phyloP scores from a whole-genome alignment of 2,797 vertebrate genomes.

The Premnoplex brunnescens region DNA sequence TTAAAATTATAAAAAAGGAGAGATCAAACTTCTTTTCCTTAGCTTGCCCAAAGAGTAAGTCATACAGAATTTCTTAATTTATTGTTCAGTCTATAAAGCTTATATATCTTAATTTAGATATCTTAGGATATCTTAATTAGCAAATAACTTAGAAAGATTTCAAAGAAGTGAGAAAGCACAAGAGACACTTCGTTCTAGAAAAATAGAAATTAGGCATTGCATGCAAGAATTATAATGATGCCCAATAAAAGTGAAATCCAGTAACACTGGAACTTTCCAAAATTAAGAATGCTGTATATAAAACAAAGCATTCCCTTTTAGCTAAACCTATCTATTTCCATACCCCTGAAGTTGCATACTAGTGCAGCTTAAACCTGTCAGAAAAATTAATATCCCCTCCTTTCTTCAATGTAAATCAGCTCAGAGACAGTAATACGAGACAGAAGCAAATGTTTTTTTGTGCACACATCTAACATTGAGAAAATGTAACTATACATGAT shows the following conservation, averaged over 20 bases:
- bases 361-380: background rate
- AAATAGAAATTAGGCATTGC: background rate
- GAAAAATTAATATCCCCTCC: background rate
- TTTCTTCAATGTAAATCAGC: background rate
- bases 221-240: background rate
- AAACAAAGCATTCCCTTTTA: background rate
- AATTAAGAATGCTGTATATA: background rate
- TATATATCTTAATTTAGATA: too few species aligned
- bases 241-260: background rate
- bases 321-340: background rate
- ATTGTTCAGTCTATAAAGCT: background rate
- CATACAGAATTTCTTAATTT: background rate
- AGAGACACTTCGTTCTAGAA: background rate
- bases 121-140: background rate
- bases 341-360: background rate
- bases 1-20: background rate
- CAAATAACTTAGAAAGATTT: background rate
- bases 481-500: background rate
- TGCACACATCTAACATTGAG: background rate
- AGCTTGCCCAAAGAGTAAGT: background rate
- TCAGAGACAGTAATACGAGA: background rate
- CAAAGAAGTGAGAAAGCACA: background rate
- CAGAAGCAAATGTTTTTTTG: background rate
- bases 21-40: background rate
- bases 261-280: background rate